Evolutionary conservation across 2,888 invertebrate genomes (phyloP).

Genomic region (Deroplatys truncata): DNA sequence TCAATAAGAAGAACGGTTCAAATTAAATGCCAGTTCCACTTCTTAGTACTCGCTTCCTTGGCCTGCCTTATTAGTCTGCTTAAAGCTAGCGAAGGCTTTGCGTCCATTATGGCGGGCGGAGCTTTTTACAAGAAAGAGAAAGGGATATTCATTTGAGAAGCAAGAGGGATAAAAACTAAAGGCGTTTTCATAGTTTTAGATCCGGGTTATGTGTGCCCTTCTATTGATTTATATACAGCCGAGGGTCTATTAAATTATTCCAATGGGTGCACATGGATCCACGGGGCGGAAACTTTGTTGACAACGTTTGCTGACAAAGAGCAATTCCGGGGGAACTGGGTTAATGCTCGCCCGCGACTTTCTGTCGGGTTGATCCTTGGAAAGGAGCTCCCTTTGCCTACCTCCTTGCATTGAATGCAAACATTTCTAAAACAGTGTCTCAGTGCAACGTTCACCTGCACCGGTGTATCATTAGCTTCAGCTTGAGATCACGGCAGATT

Average conservation of each 20-base stretch:
- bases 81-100: neutral
- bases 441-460: no score
- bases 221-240: conserved; percentile 1
- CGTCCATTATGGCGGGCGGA: neutral
- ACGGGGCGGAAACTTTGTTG: neutral
- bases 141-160: neutral
- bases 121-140: neutral
- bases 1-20: neutral
- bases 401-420: no score
- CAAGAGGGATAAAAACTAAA: neutral
- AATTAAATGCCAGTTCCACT: neutral
- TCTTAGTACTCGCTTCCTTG: neutral
- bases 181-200: neutral
- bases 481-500: no score
- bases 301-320: conserved; percentile 3
- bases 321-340: neutral
- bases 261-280: conserved; percentile 11
- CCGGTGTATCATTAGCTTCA: no score
- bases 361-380: no score
- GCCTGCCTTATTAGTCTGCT: neutral
- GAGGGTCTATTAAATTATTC: conserved; percentile 19
- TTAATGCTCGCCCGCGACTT: neutral
- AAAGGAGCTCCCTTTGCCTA: no score
- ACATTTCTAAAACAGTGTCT: no score
- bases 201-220: neutral